phyloP scores from a whole-genome alignment of 2,888 invertebrate species.

The Drosophila robusta region DNA sequence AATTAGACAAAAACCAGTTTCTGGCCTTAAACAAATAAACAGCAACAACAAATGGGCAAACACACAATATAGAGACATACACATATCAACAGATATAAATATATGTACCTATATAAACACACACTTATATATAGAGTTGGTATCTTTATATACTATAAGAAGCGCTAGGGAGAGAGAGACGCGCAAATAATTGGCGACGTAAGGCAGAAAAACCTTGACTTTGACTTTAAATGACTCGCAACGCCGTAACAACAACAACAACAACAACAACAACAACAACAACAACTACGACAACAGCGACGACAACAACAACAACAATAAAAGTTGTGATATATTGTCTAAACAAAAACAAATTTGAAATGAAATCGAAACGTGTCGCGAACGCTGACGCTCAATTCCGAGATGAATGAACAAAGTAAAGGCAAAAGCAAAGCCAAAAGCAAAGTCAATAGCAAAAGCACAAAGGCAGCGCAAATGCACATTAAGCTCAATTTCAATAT shows the following conservation, averaged over 20 bases:
- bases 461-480: slow-evolving; percentile 32
- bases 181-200: slow-evolving; percentile 75
- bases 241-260: slow-evolving; percentile 50
- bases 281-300: too few relatives aligned
- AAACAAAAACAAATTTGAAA: slow-evolving; percentile 68
- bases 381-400: slow-evolving; percentile 24
- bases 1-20: slow-evolving; percentile 77
- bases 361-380: slow-evolving; percentile 69
- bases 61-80: slow-evolving; percentile 25
- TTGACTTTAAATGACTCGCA: slow-evolving; percentile 85
- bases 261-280: slow-evolving; percentile 26
- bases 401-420: slow-evolving; percentile 70
- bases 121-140: slow-evolving; percentile 5
- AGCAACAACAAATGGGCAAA: slow-evolving; percentile 57
- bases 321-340: slow-evolving; percentile 68
- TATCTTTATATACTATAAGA: slow-evolving; percentile 20
- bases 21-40: slow-evolving; percentile 65
- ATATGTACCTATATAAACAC: slow-evolving; percentile 7
- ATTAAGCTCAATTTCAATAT: slow-evolving; percentile 81
- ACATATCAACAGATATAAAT: slow-evolving; percentile 8
- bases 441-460: slow-evolving; percentile 30
- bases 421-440: slow-evolving; percentile 31
- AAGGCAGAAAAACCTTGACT: slow-evolving; percentile 85
- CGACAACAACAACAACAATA: slow-evolving; percentile 35
- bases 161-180: slow-evolving; percentile 34